Conservation (phyloP, 2,888 invertebrate species). For the Dasysyrphus tricinctus region DNA sequence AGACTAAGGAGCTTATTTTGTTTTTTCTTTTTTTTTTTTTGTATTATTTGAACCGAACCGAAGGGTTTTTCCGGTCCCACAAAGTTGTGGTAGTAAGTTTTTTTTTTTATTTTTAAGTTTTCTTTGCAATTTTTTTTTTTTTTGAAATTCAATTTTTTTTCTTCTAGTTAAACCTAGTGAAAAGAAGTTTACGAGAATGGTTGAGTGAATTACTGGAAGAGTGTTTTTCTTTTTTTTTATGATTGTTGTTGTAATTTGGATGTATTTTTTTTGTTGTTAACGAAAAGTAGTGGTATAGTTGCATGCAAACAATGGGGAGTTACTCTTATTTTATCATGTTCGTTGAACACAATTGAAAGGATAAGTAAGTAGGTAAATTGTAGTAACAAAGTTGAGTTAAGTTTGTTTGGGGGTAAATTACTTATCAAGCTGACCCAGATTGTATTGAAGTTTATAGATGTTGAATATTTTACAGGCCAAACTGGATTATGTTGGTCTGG, state of each 20-base stretch:
- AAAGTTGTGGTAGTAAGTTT: slow-evolving; percentile 12
- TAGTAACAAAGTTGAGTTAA: slow-evolving; percentile 16
- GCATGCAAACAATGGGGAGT: slow-evolving; percentile 54
- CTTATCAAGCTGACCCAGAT: slow-evolving; percentile 40
- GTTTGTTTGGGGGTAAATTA: slow-evolving; percentile 25
- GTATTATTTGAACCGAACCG: slow-evolving; percentile 21
- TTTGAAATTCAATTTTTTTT: slow-evolving; percentile 30
- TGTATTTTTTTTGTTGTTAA: background rate
- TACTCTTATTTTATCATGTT: slow-evolving; percentile 46
- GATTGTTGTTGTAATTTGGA: slow-evolving; percentile 3
- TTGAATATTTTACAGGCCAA: slow-evolving; percentile 27
- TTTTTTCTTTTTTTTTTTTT: slow-evolving; percentile 14
- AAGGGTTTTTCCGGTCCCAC: slow-evolving; percentile 43
- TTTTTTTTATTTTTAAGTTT: slow-evolving; percentile 16
- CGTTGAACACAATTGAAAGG: slow-evolving; percentile 43
- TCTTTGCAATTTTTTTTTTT: slow-evolving; percentile 4
- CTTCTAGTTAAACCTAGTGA: slow-evolving; percentile 34
- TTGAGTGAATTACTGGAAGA: slow-evolving; percentile 39
- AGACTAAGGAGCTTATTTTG: slow-evolving; percentile 32
- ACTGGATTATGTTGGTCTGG: background rate
- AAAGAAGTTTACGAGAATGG: slow-evolving; percentile 58
- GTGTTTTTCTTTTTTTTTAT: background rate
- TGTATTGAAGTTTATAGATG: slow-evolving; percentile 31
- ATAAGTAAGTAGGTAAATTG: slow-evolving; percentile 50
- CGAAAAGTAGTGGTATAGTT: slow-evolving; percentile 14